These are phyloP conservation scores for Rhodophaea formosa DNA, from an alignment of 2,888 invertebrate genomes.

Conservation along the genomic window DNA sequence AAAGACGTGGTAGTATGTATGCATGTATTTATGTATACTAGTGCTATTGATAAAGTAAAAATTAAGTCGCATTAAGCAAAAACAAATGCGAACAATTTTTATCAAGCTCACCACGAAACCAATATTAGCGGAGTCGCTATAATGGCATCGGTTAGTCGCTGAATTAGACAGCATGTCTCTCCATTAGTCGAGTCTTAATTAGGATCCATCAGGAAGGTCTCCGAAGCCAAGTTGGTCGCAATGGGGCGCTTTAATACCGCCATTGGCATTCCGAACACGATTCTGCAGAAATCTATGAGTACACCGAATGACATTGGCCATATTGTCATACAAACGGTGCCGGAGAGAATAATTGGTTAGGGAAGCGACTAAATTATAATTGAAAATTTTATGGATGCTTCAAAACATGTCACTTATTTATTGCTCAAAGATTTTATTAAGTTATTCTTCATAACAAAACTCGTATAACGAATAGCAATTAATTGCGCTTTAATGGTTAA, in stretches of 20 bases:
- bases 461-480: neutral
- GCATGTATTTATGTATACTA: no score
- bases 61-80: neutral
- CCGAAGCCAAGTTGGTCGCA: constrained; percentile 58
- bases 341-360: constrained; percentile 25
- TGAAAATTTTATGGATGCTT: constrained; percentile 4
- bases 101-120: constrained; percentile 9
- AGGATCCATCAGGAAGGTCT: constrained; percentile 59
- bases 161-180: constrained; percentile 54
- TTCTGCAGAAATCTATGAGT: constrained; percentile 61
- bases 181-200: constrained; percentile 64
- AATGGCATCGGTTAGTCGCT: constrained; percentile 38
- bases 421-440: neutral
- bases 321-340: constrained; percentile 50
- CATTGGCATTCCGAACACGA: constrained; percentile 70
- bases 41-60: neutral
- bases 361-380: neutral
- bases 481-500: neutral
- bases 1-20: no score
- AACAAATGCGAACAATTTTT: neutral
- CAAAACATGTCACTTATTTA: neutral
- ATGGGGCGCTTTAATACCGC: constrained; percentile 56
- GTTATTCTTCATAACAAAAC: no score
- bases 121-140: constrained; percentile 28
- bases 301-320: constrained; percentile 58